Conservation (phyloP, 2,888 invertebrate genomes). For the Epinotia nisella region DNA sequence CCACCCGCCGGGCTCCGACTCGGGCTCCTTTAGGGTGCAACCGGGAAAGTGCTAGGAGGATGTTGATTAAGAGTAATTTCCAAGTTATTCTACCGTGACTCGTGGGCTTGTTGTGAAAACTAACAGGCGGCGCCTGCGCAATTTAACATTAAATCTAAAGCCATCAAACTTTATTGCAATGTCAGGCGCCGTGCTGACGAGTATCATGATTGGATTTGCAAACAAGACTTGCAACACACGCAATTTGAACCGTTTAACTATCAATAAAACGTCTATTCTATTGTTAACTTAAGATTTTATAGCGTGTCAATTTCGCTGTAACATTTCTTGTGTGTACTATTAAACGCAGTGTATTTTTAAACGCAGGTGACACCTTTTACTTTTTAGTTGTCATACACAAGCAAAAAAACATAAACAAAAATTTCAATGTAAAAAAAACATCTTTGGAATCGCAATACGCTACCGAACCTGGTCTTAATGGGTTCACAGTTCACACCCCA, state of each 20-base stretch:
- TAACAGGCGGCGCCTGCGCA: conserved; percentile 46
- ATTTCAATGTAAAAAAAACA: no score
- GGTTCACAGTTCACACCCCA: no score
- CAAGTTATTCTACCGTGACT: neutral
- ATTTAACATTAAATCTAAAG: conserved; percentile 57
- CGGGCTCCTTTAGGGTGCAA: no score
- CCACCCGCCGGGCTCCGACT: no score
- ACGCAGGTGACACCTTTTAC: no score
- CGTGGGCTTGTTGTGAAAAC: conserved; percentile 51
- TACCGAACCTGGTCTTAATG: no score
- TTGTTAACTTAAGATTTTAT: conserved; percentile 30
- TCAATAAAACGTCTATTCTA: conserved; percentile 46
- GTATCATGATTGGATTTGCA: conserved; percentile 66
- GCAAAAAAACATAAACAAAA: no score
- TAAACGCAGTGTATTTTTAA: no score
- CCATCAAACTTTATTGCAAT: conserved; percentile 77
- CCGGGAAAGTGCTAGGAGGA: no score
- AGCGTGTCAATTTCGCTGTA: conserved; percentile 25
- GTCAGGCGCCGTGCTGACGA: conserved; percentile 72
- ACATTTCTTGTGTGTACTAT: no score
- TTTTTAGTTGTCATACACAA: no score
- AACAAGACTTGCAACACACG: conserved; percentile 66
- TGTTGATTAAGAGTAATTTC: neutral
- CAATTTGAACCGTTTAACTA: conserved; percentile 57
- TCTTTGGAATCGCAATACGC: no score